phyloP scores from a whole-genome alignment of 2,888 invertebrate species.

The Cantharis nigra region DNA sequence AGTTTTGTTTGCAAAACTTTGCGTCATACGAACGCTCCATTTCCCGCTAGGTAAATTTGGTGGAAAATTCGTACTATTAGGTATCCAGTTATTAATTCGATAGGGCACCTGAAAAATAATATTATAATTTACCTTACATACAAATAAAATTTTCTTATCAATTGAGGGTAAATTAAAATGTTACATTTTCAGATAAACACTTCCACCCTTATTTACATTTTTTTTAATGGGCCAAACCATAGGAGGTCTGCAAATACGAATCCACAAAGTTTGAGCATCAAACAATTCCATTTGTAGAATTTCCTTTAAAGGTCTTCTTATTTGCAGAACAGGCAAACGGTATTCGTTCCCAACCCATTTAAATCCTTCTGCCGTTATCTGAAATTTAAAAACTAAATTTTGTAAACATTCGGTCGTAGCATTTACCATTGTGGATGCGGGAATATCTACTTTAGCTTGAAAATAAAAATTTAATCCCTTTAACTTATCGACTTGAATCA shows the following conservation, averaged over 20 bases:
- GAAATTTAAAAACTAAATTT: background rate
- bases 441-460: background rate
- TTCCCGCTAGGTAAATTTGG: slow-evolving; percentile 8
- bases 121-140: background rate
- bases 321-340: background rate
- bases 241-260: slow-evolving; percentile 2
- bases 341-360: background rate
- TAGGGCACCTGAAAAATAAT: slow-evolving; percentile 7
- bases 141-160: too few species aligned
- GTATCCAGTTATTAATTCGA: slow-evolving; percentile 7
- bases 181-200: background rate
- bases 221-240: slow-evolving; percentile 10
- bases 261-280: background rate
- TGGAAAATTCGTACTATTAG: slow-evolving; percentile 11
- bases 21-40: background rate
- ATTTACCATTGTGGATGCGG: background rate
- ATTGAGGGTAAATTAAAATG: background rate
- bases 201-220: background rate
- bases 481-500: background rate
- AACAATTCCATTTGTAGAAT: slow-evolving; percentile 2
- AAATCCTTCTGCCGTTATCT: background rate
- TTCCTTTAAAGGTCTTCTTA: background rate
- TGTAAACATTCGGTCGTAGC: background rate
- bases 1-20: background rate
- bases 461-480: background rate